phyloP scores from a whole-genome alignment of 1,140 invertebrate genomes.

The Ceratosolen solmsi region DNA sequence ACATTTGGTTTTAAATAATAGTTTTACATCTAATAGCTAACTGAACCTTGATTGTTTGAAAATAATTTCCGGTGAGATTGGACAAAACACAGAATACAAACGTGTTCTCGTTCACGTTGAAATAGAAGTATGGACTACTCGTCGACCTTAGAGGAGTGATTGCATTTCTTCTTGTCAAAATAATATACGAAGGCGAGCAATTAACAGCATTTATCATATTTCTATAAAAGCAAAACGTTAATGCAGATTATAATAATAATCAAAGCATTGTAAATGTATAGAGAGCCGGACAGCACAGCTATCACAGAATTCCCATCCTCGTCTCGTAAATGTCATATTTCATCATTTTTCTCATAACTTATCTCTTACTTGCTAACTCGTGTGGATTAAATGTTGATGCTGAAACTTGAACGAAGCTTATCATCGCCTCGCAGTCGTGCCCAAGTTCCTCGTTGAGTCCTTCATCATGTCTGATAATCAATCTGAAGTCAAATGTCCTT shows the following conservation, averaged over 20 bases:
- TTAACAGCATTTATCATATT: neutral
- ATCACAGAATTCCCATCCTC: no score
- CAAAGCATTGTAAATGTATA: neutral
- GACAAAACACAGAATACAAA: neutral
- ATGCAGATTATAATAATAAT: neutral
- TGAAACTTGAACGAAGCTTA: constrained; percentile 55
- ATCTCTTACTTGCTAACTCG: neutral
- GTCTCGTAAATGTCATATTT: no score
- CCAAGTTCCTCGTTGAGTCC: constrained; percentile 46
- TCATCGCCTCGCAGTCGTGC: constrained; percentile 29
- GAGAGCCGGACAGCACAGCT: neutral
- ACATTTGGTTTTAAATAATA: neutral
- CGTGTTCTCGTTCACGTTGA: neutral
- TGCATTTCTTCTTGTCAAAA: neutral
- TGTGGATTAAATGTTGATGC: constrained; percentile 60
- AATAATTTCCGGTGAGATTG: neutral
- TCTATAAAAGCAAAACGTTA: neutral
- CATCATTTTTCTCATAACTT: neutral
- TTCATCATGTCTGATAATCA: constrained; percentile 82
- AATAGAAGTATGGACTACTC: neutral
- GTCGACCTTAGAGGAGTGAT: no score
- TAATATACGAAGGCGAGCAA: neutral
- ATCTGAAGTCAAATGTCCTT: constrained; percentile 88
- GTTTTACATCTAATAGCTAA: neutral
- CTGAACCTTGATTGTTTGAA: neutral